Evolutionary conservation across 2,113 vertebrate species (phyloP), one percentile per base, ranked within the genome.

Genomic region (Lonchura striata): DNA sequence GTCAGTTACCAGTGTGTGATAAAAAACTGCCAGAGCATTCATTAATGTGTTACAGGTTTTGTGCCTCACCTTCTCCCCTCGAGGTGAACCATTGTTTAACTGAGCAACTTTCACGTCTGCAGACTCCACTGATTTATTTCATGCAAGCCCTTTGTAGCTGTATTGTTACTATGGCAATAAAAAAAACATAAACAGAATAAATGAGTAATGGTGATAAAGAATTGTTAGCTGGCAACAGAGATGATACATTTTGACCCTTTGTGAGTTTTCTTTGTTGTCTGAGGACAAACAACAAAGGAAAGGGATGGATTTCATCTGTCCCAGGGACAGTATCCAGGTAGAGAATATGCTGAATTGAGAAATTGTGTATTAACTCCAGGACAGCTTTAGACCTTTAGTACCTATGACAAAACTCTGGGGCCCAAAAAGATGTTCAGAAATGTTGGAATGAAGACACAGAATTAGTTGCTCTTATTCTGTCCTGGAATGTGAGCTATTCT

Each of bases 111-210:
- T 89, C 54, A 46, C 14, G 24, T 66, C 82, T 75, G 54, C 64
- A 83, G 79, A 22, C 56, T 93, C 81, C 90, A 90, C 70, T 90
- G 96, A 97, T 96, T 96, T 92, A 96, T 97, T 96, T 95, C 60
- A 46, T 72, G n/a, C 61, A 77, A 88, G 82, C 69, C 86, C 86
- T 91, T 96, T 94, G 90, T 94, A 93, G 79, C 78, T 70, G 35
- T 57, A 56, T 65, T 88, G 95, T 97, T 96, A 61, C 96, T 74
- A 89, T 91, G 90, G 76, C 50, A 71, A 70, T 61, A 56, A 49
- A 60, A 80, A 80, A 96, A 97, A 97, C 65, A 96, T 69, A 96
- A 96, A 96, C 91, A 92, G 69, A 90, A 47, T 92, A 88, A 90
- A 88, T 96, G 95, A 95, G 69, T 93, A 95, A 95, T 87, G 77